Evolutionary conservation across 2,888 invertebrate genomes (phyloP).

Genomic region (Helicoverpa assulta): DNA sequence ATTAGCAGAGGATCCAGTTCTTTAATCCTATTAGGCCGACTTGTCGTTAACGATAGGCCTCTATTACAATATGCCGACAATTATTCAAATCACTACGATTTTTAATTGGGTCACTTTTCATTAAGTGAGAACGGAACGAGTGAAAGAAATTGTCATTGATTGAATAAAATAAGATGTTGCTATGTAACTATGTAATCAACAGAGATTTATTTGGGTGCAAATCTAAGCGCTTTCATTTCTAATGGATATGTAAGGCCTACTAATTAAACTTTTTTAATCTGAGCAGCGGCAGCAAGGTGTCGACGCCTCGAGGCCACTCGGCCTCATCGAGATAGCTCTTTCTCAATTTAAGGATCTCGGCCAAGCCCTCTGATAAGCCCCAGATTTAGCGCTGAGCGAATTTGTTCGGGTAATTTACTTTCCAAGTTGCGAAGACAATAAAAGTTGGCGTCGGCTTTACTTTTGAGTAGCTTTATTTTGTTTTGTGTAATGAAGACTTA

Average conservation of each 20-base stretch:
- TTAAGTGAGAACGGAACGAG: constrained; percentile 22
- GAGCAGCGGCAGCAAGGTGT: constrained; percentile 78
- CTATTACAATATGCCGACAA: constrained; percentile 58
- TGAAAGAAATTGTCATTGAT: constrained; percentile 16
- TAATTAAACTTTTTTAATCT: constrained; percentile 88
- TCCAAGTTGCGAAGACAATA: constrained; percentile 88
- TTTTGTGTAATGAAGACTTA: constrained; percentile 81
- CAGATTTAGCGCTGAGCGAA: constrained; percentile 88
- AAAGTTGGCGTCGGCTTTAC: constrained; percentile 81
- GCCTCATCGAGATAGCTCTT: constrained; percentile 84
- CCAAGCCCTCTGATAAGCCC: constrained; percentile 84
- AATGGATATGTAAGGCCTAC: constrained; percentile 73
- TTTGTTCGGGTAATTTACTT: constrained; percentile 89
- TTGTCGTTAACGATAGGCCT: constrained; percentile 72
- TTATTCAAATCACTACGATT: constrained; percentile 62
- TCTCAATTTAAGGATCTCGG: constrained; percentile 85
- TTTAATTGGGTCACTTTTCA: constrained; percentile 64
- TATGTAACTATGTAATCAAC: constrained; percentile 27
- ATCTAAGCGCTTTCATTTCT: constrained; percentile 55
- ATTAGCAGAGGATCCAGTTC: constrained; percentile 72
- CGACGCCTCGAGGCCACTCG: constrained; percentile 80
- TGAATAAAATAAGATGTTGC: background rate
- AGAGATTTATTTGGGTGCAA: constrained; percentile 36
- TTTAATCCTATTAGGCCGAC: constrained; percentile 75
- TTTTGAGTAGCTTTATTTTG: constrained; percentile 82